Conservation (phyloP, 2,113 vertebrate genomes). For the Perca flavescens region DNA sequence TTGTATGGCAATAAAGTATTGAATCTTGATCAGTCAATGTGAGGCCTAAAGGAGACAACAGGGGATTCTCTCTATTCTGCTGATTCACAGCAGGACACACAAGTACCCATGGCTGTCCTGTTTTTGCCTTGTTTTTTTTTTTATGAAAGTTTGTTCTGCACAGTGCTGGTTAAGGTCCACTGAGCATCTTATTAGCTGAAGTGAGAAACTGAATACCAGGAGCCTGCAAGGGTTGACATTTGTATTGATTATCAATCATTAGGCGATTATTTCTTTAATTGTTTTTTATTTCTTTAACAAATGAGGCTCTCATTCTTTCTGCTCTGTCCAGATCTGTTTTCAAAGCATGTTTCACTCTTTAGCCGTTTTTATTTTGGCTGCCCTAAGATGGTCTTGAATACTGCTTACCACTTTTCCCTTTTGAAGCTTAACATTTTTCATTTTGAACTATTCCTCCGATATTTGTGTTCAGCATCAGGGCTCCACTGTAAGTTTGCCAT, state of each 20-base stretch:
- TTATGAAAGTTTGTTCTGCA: not conserved
- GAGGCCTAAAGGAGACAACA: not conserved
- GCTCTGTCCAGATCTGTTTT: not conserved
- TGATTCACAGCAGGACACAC: conserved; percentile 15
- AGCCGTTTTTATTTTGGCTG: not conserved
- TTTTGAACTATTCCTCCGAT: not conserved
- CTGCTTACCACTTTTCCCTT: not conserved
- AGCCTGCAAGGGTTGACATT: not conserved
- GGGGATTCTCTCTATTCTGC: conserved; percentile 14
- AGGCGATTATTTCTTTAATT: conserved; percentile 32
- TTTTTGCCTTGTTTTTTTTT: conserved; percentile 20
- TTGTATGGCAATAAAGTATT: too few relatives aligned
- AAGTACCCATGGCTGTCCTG: not conserved
- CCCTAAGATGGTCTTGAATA: not conserved
- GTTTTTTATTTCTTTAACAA: conserved; percentile 31
- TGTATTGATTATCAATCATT: conserved; percentile 52
- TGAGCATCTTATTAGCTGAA: conserved; percentile 51
- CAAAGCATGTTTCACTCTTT: conserved; percentile 12
- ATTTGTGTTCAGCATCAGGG: not conserved
- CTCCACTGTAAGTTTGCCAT: not conserved
- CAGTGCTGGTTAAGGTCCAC: conserved; percentile 2
- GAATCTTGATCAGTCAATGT: conserved; percentile 9
- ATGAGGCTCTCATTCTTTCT: conserved; percentile 5
- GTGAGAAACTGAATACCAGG: not conserved
- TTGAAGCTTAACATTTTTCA: not conserved